Percentiles rank a stretch among this genome's conserved stretches.
Evolutionary conservation across 2,113 vertebrate species (phyloP).

Genomic region (Dipodomys spectabilis): DNA sequence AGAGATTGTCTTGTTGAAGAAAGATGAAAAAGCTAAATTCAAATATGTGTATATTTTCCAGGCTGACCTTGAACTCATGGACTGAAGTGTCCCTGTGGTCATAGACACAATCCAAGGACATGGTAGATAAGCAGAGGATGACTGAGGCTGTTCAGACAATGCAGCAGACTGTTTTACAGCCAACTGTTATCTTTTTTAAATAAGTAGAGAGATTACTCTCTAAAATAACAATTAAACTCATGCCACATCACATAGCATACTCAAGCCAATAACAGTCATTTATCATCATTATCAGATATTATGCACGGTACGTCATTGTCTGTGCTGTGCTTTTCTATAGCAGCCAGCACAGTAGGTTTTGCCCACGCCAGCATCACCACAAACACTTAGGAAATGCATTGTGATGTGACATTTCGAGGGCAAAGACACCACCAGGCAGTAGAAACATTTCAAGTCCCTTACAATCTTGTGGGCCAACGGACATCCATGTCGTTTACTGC

Average conservation of each 20-base stretch:
- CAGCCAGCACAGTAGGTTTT: background rate
- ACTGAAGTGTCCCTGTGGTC: background rate
- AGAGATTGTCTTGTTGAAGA: background rate
- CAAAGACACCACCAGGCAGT: background rate
- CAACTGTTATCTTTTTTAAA: background rate
- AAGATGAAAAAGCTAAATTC: background rate
- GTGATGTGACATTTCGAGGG: background rate
- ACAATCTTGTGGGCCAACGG: background rate
- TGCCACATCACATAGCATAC: background rate
- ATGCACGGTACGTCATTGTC: too few species aligned
- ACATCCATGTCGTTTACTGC: background rate
- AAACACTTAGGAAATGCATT: too few species aligned
- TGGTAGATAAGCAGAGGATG: background rate
- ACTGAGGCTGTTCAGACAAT: too few species aligned
- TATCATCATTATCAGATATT: background rate
- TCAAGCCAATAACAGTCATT: background rate
- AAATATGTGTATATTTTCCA: background rate
- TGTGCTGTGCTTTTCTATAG: background rate
- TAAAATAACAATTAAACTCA: background rate
- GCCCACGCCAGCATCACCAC: too few species aligned
- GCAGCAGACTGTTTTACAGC: background rate
- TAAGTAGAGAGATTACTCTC: background rate
- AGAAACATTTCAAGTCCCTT: background rate
- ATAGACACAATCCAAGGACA: background rate
- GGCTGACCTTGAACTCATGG: background rate